Evolutionary conservation across 2,888 invertebrate genomes (phyloP), one percentile per base, ranked within the genome.

Genomic region (Rhimphoctona megacephalus): DNA sequence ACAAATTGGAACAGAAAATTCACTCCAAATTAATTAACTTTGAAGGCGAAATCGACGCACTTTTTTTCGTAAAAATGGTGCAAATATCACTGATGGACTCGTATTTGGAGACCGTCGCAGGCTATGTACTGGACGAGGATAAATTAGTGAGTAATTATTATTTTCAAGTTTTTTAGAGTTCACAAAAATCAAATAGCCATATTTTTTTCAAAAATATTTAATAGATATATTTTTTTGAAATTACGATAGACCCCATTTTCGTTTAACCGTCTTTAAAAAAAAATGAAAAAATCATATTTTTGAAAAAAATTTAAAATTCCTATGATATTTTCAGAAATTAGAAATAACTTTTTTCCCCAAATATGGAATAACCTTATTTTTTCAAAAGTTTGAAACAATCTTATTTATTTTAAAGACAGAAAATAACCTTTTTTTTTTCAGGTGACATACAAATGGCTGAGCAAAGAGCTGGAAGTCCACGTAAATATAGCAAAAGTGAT

Each of bases 371-470:
- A 5, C 36, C 36, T 36, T 6, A 36, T 36, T 46, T 46, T 46
- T 25, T 57, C 9, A 25, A 17, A 67, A 77, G 66, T 54, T 73
- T 6, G 8, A 17, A 49, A 39, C 22, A 43, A 11, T 22, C 11
- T 6, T 1, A 14, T 61, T 30, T 69, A 36, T 86, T 66, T 54
- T 46, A 69, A 14, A 6, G 19, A 36, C 52, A 5, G 11, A 36
- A 52, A 49, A 61, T 0, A 17, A 14, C 33, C 5, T n/a, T 49
- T n/a, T 52, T 43, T 39, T 39, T 36, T 77, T 74, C 82, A 95
- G 95, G 94, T 95, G 3, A 95, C 95, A 0, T 95, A 95, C 87
- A 94, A 95, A 90, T 94, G 94, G 93, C 89, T 95, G 43, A 95
- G 95, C 85, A 94, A 94, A 82, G 92, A 93, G 72, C 87, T 95